phyloP scores from a whole-genome alignment of 2,113 vertebrate genomes.

The Antennarius striatus region DNA sequence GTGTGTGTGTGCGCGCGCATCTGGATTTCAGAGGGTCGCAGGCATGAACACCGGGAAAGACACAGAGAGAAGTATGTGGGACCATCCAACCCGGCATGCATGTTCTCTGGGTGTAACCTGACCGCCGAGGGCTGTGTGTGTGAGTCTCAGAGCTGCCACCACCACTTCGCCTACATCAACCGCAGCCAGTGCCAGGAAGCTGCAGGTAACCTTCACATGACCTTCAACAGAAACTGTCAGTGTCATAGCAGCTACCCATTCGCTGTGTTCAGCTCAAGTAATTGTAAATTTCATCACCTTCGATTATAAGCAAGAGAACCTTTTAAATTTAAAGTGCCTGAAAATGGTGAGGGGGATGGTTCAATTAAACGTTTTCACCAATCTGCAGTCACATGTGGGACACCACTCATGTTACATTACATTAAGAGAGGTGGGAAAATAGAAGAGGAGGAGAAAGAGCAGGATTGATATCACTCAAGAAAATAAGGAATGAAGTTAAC shows the following conservation, averaged over 20 bases:
- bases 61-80: conserved; percentile 76
- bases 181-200: conserved; percentile 81
- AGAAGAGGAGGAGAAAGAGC: background rate
- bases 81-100: conserved; percentile 71
- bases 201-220: conserved; percentile 75
- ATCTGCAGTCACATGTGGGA: too few species aligned
- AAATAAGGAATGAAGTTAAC: conserved; percentile 1
- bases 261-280: conserved; percentile 11
- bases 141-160: conserved; percentile 80
- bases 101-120: conserved; percentile 83
- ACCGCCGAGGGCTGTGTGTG: conserved; percentile 78
- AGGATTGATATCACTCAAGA: conserved; percentile 5
- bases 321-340: background rate
- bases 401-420: too few species aligned
- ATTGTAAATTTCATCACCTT: conserved; percentile 1
- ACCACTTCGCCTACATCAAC: conserved; percentile 80
- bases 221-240: conserved; percentile 28
- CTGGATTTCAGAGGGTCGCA: conserved; percentile 66
- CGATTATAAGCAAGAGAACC: background rate
- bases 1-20: conserved; percentile 30
- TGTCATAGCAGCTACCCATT: conserved; percentile 7
- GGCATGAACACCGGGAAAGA: conserved; percentile 69
- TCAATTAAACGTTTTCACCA: too few species aligned
- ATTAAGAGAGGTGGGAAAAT: background rate
- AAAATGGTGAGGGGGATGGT: too few species aligned